Evolutionary conservation across 2,888 invertebrate genomes (phyloP).

Genomic region (Branchellion lobata): DNA sequence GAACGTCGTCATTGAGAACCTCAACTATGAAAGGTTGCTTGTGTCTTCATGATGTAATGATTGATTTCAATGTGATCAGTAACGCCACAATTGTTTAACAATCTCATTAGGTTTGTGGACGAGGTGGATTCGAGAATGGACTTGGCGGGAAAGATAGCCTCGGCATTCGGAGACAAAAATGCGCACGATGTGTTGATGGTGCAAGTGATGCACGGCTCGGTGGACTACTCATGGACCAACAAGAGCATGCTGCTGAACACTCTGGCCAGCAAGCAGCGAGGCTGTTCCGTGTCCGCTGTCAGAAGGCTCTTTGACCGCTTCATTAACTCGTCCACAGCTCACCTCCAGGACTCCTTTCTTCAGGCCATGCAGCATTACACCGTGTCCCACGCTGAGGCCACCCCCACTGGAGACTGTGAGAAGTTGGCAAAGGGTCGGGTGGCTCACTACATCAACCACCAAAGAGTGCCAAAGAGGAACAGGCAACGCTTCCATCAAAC

Average conservation of each 20-base stretch:
- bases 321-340: slow-evolving; percentile 7
- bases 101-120: slow-evolving; percentile 14
- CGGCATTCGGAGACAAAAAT: slow-evolving; percentile 11
- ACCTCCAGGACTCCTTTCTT: not conserved
- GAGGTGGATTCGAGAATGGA: slow-evolving; percentile 37
- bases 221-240: slow-evolving; percentile 39
- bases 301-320: slow-evolving; percentile 7
- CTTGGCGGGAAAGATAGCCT: slow-evolving; percentile 1
- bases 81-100: no score
- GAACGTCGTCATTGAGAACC: slow-evolving; percentile 18
- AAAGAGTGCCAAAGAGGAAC: not conserved
- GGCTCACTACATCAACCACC: not conserved
- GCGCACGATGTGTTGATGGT: slow-evolving; percentile 27
- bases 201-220: not conserved
- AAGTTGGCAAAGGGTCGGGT: not conserved
- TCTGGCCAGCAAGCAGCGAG: not conserved
- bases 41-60: no score
- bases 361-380: not conserved
- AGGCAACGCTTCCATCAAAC: not conserved
- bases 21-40: slow-evolving; percentile 4
- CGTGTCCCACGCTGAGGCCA: not conserved
- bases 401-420: not conserved
- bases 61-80: no score
- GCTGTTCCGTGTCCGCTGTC: not conserved
- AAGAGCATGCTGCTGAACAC: not conserved